Percentiles rank a stretch among this genome's conserved stretches.
Conservation (phyloP, 2,113 vertebrate genomes). For the Casuarius casuarius region DNA sequence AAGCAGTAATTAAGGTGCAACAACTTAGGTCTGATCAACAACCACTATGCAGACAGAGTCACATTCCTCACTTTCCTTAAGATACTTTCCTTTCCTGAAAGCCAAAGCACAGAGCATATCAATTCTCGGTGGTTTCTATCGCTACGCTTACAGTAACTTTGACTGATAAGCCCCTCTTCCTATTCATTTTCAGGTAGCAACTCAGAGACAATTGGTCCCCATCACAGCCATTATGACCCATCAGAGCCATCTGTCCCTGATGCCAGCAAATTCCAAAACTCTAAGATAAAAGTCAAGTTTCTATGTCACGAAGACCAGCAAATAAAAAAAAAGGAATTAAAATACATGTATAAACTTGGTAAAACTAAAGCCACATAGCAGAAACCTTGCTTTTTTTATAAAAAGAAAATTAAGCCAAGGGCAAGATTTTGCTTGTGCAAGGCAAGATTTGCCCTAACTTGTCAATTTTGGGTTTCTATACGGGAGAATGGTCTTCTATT, state of each 20-base stretch:
- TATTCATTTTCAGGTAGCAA: not conserved
- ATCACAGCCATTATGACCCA: not conserved
- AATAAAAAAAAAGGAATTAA: constrained; percentile 26
- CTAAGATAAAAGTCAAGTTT: not conserved
- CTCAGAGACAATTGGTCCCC: not conserved
- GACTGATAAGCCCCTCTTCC: not conserved
- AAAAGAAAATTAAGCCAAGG: not conserved
- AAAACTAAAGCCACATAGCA: not conserved
- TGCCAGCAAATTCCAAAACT: not conserved
- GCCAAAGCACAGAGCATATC: not conserved
- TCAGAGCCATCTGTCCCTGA: not conserved
- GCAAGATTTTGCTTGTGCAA: not conserved
- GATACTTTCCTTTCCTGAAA: not conserved
- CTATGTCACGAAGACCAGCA: not conserved
- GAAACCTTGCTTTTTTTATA: not conserved
- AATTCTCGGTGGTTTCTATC: not conserved
- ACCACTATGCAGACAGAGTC: not conserved
- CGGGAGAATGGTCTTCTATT: not conserved
- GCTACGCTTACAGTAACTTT: not conserved
- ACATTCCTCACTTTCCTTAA: not conserved
- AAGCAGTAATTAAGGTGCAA: not conserved
- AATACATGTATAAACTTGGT: not conserved
- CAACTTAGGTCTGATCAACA: not conserved
- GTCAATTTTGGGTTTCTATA: not conserved
- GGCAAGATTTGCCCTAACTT: not conserved